Evolutionary conservation across 2,113 vertebrate species (phyloP).

Genomic region (Mugil cephalus): DNA sequence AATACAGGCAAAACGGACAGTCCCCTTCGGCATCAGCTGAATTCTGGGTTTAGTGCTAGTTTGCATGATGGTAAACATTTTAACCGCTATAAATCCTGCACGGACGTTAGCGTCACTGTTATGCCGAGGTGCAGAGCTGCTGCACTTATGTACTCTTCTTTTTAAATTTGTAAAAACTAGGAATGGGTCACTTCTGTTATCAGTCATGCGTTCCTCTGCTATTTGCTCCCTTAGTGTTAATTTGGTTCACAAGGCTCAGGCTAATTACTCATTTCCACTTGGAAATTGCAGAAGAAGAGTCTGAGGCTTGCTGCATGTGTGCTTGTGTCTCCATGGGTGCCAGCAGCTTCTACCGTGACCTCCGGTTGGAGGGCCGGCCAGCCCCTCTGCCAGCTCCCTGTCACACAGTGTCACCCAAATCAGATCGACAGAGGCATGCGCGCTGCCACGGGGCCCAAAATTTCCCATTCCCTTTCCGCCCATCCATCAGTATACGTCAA

Average conservation of each 20-base stretch:
- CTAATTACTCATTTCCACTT: background rate
- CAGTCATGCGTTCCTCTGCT: too few relatives aligned
- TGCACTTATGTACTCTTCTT: too few relatives aligned
- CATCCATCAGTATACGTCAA: slow-evolving; percentile 57
- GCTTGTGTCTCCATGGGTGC: slow-evolving; percentile 12
- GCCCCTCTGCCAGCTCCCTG: slow-evolving; percentile 59
- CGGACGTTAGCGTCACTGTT: too few relatives aligned
- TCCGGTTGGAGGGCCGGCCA: slow-evolving; percentile 29
- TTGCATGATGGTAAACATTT: too few relatives aligned
- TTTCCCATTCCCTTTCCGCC: slow-evolving; percentile 46
- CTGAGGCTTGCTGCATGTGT: background rate
- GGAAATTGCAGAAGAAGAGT: background rate
- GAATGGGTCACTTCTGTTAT: too few relatives aligned
- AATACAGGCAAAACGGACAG: too few relatives aligned
- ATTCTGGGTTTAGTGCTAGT: too few relatives aligned
- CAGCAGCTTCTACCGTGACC: slow-evolving; percentile 50
- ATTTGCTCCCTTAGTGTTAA: too few relatives aligned
- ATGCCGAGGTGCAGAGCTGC: too few relatives aligned
- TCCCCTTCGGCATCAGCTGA: too few relatives aligned
- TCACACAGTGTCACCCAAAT: slow-evolving; percentile 70
- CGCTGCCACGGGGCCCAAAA: slow-evolving; percentile 56
- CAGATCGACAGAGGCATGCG: slow-evolving; percentile 60
- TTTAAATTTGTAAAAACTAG: too few relatives aligned
- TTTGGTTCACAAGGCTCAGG: background rate
- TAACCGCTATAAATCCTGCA: too few relatives aligned